Percentiles rank a stretch among this genome's conserved stretches.
Conservation (phyloP, 2,113 vertebrate species). For the Promerops cafer region DNA sequence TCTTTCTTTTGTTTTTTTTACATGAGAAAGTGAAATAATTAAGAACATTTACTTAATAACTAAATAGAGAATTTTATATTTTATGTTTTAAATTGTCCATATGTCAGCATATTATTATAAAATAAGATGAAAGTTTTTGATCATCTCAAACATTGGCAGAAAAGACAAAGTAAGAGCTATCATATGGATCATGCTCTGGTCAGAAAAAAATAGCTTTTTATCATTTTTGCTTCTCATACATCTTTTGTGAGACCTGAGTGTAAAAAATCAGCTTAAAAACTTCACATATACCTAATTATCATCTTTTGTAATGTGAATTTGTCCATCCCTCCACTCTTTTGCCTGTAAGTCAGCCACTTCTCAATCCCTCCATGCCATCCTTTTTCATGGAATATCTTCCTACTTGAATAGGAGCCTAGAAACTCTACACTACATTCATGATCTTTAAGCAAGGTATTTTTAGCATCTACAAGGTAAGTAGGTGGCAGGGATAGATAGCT, state of each 20-base stretch:
- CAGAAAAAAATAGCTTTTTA: not conserved
- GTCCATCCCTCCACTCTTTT: not conserved
- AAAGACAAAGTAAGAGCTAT: not conserved
- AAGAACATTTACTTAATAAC: not conserved
- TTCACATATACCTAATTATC: not conserved
- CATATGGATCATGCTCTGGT: not conserved
- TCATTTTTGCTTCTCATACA: not conserved
- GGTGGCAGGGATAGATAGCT: not conserved
- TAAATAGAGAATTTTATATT: not conserved
- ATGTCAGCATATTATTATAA: not conserved
- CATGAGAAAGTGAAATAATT: not conserved
- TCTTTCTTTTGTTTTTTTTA: not conserved
- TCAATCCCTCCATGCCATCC: not conserved
- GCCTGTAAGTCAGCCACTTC: not conserved
- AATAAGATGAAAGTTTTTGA: not conserved
- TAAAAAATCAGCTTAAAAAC: not conserved
- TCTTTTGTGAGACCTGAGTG: not conserved
- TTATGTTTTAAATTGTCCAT: not conserved
- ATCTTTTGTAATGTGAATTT: not conserved
- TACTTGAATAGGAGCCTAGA: not conserved
- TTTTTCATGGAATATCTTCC: not conserved
- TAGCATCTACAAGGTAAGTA: not conserved
- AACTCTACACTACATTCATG: not conserved
- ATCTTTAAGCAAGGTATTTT: not conserved
- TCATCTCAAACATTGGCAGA: not conserved